These are phyloP conservation scores for Bursaphelenchus okinawaensis DNA, from an alignment of 2,888 invertebrate genomes.

Conservation along the genomic window DNA sequence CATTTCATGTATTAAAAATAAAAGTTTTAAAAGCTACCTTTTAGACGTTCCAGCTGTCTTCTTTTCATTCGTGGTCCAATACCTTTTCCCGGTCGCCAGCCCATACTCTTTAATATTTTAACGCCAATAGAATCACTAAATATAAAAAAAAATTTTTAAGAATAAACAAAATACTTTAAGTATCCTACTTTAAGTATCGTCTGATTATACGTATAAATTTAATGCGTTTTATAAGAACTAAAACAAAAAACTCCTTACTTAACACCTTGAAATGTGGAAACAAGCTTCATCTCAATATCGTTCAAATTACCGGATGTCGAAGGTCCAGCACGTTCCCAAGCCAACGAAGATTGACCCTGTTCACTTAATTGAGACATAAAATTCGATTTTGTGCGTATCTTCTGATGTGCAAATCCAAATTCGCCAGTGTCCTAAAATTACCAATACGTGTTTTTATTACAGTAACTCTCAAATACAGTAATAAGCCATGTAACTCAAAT, in stretches of 20 bases:
- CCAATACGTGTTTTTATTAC: too few species aligned
- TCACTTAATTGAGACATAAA: conserved; percentile 61
- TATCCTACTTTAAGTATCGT: too few species aligned
- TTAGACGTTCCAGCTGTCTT: conserved; percentile 35
- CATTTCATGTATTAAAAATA: background rate
- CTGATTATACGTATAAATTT: too few species aligned
- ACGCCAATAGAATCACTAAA: conserved; percentile 75
- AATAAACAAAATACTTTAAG: background rate
- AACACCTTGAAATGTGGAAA: background rate
- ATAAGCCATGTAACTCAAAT: too few species aligned
- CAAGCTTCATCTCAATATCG: background rate
- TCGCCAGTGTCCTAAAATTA: conserved; percentile 72
- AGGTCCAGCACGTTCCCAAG: conserved; percentile 46
- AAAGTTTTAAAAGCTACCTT: conserved; percentile 20
- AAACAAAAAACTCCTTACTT: background rate
- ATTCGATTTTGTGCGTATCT: conserved; percentile 73
- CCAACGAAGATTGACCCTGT: conserved; percentile 28
- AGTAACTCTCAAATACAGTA: too few species aligned
- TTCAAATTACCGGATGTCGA: background rate
- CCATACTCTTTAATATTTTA: conserved; percentile 77
- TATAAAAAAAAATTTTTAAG: background rate
- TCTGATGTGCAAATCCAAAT: conserved; percentile 87
- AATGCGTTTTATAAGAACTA: too few species aligned
- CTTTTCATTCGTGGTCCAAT: conserved; percentile 66
- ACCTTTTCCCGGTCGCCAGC: conserved; percentile 85